Evolutionary conservation across 2,113 vertebrate genomes (phyloP).

Genomic region (Galeopterus variegatus): DNA sequence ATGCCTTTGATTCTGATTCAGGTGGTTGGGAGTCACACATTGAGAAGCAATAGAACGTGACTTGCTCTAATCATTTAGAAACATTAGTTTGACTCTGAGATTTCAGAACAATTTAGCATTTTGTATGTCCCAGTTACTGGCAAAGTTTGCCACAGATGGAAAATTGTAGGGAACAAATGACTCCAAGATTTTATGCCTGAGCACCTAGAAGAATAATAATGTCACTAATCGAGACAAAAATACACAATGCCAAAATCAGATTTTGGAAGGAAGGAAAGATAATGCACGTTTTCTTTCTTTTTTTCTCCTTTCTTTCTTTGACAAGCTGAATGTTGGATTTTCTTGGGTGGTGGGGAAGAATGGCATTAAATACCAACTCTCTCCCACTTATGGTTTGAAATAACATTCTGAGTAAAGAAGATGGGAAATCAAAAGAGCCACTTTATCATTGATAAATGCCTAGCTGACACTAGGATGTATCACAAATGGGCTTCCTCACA

Average conservation of each 20-base stretch:
- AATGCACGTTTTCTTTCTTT: neutral
- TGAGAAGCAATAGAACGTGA: neutral
- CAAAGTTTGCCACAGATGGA: neutral
- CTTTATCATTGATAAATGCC: neutral
- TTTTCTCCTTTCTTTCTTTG: neutral
- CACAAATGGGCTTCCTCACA: neutral
- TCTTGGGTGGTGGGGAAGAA: neutral
- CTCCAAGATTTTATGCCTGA: neutral
- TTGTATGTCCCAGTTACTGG: neutral
- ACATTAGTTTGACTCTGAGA: neutral
- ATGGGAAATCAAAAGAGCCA: neutral
- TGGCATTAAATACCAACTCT: neutral
- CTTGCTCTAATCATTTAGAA: neutral
- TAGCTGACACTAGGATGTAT: neutral
- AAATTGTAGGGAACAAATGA: neutral
- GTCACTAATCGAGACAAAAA: neutral
- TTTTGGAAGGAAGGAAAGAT: neutral
- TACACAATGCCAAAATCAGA: neutral
- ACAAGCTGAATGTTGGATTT: neutral
- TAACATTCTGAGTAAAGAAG: neutral
- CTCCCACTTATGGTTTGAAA: neutral
- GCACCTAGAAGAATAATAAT: neutral
- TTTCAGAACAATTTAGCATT: constrained; percentile 32
- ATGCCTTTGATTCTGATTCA: neutral
- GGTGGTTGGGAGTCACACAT: neutral